Percentiles rank a stretch among this genome's conserved stretches.
Conservation (phyloP, 2,888 invertebrate genomes). For the Polydrusus pterygomalis region DNA sequence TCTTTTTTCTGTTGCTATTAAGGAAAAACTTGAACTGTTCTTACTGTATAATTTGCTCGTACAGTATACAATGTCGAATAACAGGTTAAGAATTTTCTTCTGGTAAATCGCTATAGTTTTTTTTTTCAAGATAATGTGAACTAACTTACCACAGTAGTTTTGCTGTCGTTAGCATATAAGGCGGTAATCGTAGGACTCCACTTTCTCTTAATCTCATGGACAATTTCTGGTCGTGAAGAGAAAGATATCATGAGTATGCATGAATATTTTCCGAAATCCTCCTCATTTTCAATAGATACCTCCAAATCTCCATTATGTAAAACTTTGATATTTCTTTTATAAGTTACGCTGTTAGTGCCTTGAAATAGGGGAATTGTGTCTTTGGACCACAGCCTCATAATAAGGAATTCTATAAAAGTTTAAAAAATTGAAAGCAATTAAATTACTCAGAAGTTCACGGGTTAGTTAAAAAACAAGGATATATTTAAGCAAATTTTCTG, state of each 20-base stretch:
- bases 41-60: too few relatives aligned
- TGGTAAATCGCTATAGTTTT: too few relatives aligned
- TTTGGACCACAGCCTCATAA: conserved; percentile 63
- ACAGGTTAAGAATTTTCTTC: too few relatives aligned
- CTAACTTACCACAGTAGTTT: conserved; percentile 51
- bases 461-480: too few relatives aligned
- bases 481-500: too few relatives aligned
- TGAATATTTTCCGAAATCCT: conserved; percentile 65
- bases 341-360: conserved; percentile 54
- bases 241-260: conserved; percentile 62
- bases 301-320: conserved; percentile 56
- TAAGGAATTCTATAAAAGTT: conserved; percentile 28
- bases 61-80: too few relatives aligned
- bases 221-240: conserved; percentile 57
- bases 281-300: conserved; percentile 51
- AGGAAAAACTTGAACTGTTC: too few relatives aligned
- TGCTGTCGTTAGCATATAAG: conserved; percentile 61
- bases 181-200: conserved; percentile 62
- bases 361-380: conserved; percentile 60
- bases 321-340: conserved; percentile 57
- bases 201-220: conserved; percentile 60
- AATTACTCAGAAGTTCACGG: too few relatives aligned
- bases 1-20: too few relatives aligned
- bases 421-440: too few relatives aligned
- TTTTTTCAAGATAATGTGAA: too few relatives aligned